These are phyloP conservation scores for Cervus canadensis DNA, from an alignment of 2,113 vertebrate species.

Conservation along the genomic window DNA sequence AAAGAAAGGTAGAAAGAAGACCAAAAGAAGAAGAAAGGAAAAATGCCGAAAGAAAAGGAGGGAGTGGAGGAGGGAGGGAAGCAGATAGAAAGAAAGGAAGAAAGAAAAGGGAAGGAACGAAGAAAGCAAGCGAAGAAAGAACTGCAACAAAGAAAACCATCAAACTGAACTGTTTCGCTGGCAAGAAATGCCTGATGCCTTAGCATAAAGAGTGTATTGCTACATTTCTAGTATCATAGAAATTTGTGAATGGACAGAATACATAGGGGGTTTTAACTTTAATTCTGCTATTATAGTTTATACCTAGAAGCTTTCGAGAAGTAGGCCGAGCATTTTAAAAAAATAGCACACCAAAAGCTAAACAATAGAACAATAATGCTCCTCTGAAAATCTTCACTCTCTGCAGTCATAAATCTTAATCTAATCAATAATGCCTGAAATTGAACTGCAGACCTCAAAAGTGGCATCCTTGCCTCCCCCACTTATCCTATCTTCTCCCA, in stretches of 20 bases:
- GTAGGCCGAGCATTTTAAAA: not conserved
- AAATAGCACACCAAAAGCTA: slow-evolving; percentile 58
- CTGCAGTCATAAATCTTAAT: slow-evolving; percentile 77
- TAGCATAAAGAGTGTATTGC: slow-evolving; percentile 20
- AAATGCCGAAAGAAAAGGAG: rapidly evolving
- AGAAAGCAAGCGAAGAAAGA: not conserved
- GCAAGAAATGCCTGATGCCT: slow-evolving; percentile 37
- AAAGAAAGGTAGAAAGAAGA: rapidly evolving
- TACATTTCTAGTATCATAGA: slow-evolving; percentile 54
- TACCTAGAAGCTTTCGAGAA: not conserved
- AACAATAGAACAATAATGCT: slow-evolving; percentile 66
- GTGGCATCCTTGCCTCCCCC: slow-evolving; percentile 37
- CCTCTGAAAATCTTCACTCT: slow-evolving; percentile 68
- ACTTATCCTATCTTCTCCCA: slow-evolving; percentile 47
- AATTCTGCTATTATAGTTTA: not conserved
- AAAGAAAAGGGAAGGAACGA: not conserved
- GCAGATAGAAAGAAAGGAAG: rapidly evolving
- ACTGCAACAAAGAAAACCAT: slow-evolving; percentile 65
- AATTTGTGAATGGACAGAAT: not conserved
- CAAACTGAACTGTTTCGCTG: slow-evolving; percentile 44
- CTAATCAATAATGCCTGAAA: slow-evolving; percentile 78
- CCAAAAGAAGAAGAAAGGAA: rapidly evolving
- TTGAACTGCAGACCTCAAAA: slow-evolving; percentile 65
- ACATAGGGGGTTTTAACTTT: not conserved
- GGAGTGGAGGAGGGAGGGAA: rapidly evolving